These are phyloP conservation scores for Drosophila pachea DNA, from an alignment of 1,140 invertebrate genomes.

Conservation along the genomic window DNA sequence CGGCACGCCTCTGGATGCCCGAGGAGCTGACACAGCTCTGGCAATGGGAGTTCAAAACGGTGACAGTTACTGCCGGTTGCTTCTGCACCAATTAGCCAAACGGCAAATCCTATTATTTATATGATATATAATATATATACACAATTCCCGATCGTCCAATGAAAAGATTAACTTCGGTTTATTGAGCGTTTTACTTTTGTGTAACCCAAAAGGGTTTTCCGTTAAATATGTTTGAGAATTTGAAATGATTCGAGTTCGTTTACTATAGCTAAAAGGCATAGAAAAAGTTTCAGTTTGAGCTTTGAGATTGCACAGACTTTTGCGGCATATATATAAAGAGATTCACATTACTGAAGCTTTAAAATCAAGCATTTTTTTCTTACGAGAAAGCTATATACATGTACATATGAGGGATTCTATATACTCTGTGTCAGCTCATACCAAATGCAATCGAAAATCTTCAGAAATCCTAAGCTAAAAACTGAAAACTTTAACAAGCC, in stretches of 20 bases:
- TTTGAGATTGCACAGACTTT: constrained; percentile 1
- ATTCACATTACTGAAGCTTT: not conserved
- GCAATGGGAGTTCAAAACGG: constrained; percentile 72
- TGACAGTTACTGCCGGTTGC: constrained; percentile 73
- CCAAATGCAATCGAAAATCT: not conserved
- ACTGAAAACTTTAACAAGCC: not conserved
- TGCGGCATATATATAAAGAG: not conserved
- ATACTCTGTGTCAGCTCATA: not conserved
- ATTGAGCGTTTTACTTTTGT: constrained; percentile 36
- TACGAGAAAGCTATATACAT: not conserved
- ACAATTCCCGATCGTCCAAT: constrained; percentile 42
- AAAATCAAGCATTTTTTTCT: not conserved
- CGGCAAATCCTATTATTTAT: not conserved
- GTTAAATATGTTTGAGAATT: constrained; percentile 9
- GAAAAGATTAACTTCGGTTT: constrained; percentile 44
- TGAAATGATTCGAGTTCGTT: constrained; percentile 24
- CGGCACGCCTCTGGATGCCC: constrained; percentile 47
- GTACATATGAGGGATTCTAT: not conserved
- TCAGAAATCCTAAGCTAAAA: not conserved
- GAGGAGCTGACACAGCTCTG: constrained; percentile 48
- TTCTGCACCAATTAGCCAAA: constrained; percentile 66
- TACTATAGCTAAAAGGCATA: constrained; percentile 20
- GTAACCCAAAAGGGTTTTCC: constrained; percentile 15
- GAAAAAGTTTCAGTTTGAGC: not conserved
- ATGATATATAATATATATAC: constrained; percentile 15